Evolutionary conservation across 2,888 invertebrate genomes (phyloP), one percentile per base, ranked within the genome.

Genomic region (Acheta domesticus): DNA sequence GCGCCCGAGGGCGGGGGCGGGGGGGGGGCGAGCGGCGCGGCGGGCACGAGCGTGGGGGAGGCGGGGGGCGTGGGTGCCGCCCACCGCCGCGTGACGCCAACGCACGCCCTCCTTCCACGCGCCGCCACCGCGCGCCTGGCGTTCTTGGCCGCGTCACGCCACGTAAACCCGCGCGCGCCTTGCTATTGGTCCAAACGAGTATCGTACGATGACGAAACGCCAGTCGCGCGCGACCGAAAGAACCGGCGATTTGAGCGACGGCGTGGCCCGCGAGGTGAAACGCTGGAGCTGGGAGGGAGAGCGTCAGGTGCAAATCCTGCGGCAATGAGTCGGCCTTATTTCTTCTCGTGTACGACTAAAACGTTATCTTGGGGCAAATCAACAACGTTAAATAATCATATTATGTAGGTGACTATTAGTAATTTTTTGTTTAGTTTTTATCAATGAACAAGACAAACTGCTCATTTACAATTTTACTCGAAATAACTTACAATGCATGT

Each of bases 61-160:
- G n/a, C n/a, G n/a, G n/a, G n/a, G 36, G 36, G 36, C 36, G 36
- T 4, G 62, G 62, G 62, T n/a, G n/a, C 62, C 62, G 62, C 16
- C 62, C 62, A 14, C 62, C 16, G 8, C 62, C 62, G n/a, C 62
- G 62, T 62, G 62, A 62, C n/a, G n/a, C 62, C 62, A 62, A 62
- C 62, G 62, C 62, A n/a, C n/a, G n/a, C 62, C n/a, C 62, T 62
- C 14, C 62, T 62, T 36, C 62, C 62, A 62, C 62, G 62, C n/a
- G 62, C 14, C 8, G n/a, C 62, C 62, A 62, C 14, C 62, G 62
- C 62, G 62, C n/a, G n/a, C 62, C 62, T 14, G n/a, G 62, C 62
- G n/a, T 62, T 62, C 62, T n/a, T 62, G 62, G 62, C 62, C 62
- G 62, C 62, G 62, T 62, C 62, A 62, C 62, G 62, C 62, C 62